A percentile compares a stretch with the other conserved stretches of the same genome.
phyloP scores from a whole-genome alignment of 2,113 vertebrate genomes.

The Nyctibius bracteatus region DNA sequence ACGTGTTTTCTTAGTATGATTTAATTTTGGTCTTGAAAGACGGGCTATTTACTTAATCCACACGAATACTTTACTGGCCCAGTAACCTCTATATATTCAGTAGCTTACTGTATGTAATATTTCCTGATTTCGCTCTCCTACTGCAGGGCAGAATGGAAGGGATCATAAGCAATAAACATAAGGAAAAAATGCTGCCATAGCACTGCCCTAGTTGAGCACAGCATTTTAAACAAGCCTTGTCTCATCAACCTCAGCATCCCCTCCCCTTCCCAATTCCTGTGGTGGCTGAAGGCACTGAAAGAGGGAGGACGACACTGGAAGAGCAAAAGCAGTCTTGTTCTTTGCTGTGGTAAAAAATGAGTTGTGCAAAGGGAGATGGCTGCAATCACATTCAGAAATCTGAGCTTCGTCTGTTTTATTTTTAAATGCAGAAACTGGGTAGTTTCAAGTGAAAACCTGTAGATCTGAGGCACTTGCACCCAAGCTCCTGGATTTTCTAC shows the following conservation, averaged over 20 bases:
- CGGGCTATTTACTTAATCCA: neutral
- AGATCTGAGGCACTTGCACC: neutral
- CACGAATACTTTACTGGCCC: neutral
- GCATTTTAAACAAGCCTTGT: neutral
- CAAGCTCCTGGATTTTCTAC: neutral
- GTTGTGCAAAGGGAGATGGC: neutral
- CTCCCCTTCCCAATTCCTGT: neutral
- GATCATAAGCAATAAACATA: neutral
- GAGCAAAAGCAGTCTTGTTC: neutral
- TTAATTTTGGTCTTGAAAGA: constrained; percentile 19
- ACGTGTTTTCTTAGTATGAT: neutral
- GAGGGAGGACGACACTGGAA: neutral
- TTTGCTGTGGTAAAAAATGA: neutral
- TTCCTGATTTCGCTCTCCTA: neutral
- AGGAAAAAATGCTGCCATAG: neutral
- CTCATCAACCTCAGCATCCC: neutral
- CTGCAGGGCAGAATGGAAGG: neutral
- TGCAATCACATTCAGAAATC: neutral
- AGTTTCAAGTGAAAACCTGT: neutral
- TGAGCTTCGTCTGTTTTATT: neutral
- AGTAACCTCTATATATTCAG: neutral
- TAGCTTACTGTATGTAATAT: neutral
- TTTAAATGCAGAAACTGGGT: neutral
- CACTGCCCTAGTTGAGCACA: neutral
- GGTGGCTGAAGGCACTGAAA: neutral